Percentiles rank a stretch among this genome's conserved stretches.
Evolutionary conservation across 2,797 vertebrate genomes (phyloP).

Genomic region (Sebastes minor): DNA sequence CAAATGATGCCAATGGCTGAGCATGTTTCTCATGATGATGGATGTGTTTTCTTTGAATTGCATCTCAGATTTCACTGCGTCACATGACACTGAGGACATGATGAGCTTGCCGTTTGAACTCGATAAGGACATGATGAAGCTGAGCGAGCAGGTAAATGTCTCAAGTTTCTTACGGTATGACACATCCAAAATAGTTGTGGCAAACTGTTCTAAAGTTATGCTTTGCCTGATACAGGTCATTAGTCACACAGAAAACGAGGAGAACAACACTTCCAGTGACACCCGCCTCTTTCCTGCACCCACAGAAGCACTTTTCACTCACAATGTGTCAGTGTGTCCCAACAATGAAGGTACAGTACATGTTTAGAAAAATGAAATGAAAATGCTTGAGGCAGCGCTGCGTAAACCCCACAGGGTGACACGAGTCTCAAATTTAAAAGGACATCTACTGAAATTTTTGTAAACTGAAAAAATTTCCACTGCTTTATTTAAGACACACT

Average conservation of each 20-base stretch:
- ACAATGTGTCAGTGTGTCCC: background rate
- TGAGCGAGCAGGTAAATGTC: constrained; percentile 77
- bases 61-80: constrained; percentile 45
- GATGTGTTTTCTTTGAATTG: background rate
- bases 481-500: background rate
- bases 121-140: constrained; percentile 68
- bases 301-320: background rate
- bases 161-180: background rate
- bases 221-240: constrained; percentile 70
- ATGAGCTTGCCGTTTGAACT: constrained; percentile 58
- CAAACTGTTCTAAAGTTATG: background rate
- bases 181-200: background rate
- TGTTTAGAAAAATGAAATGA: background rate
- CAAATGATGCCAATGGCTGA: background rate
- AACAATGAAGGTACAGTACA: constrained; percentile 53
- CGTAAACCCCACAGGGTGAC: too few relatives aligned
- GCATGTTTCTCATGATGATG: background rate
- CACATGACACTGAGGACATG: constrained; percentile 53
- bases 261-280: constrained; percentile 43
- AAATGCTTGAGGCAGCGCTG: background rate
- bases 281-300: background rate
- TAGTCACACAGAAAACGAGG: constrained; percentile 70
- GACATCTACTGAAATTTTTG: background rate
- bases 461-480: background rate
- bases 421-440: background rate